These are phyloP conservation scores for Sylvilagus bachmani DNA, from an alignment of 2,113 vertebrate genomes.

Conservation along the genomic window DNA sequence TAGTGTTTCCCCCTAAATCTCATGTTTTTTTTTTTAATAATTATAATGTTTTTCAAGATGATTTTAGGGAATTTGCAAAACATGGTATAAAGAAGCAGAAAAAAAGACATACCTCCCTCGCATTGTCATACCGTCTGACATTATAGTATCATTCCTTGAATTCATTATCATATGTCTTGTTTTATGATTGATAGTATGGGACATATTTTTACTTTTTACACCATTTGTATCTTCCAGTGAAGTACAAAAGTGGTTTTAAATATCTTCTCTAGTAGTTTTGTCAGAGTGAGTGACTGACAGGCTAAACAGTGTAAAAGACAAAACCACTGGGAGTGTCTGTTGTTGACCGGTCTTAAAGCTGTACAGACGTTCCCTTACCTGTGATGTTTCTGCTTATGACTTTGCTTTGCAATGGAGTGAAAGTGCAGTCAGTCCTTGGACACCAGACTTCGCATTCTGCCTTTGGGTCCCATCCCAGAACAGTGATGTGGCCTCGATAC, in stretches of 20 bases:
- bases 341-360: background rate
- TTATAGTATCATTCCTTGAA: background rate
- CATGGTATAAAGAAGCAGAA: background rate
- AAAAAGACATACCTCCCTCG: background rate
- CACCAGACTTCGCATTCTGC: too few species aligned
- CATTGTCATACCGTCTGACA: background rate
- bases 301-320: conserved; percentile 2
- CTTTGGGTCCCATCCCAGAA: too few species aligned
- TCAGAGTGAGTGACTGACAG: background rate
- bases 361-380: too few species aligned
- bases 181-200: background rate
- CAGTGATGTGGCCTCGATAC: too few species aligned
- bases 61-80: background rate
- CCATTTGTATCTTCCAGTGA: background rate
- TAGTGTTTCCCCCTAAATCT: background rate
- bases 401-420: too few species aligned
- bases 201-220: background rate
- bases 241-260: background rate
- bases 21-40: background rate
- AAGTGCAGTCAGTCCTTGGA: too few species aligned
- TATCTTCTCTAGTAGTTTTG: background rate
- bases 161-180: background rate
- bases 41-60: background rate
- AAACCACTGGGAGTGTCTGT: background rate
- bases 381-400: too few species aligned